phyloP scores from a whole-genome alignment of 2,888 invertebrate genomes.

The Poecilobothrus nobilitatus region DNA sequence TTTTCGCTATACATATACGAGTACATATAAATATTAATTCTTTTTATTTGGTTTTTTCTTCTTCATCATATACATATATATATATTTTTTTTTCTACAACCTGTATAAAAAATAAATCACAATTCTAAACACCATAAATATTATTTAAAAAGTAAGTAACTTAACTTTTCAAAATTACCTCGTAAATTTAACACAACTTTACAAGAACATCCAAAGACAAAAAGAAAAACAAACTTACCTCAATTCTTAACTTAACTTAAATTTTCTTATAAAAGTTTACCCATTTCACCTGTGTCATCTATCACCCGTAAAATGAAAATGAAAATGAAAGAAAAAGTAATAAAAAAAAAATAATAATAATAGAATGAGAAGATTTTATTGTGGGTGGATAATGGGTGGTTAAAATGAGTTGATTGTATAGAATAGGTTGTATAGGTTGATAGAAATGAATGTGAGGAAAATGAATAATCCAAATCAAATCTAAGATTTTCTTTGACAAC shows the following conservation, averaged over 20 bases:
- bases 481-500: too few relatives aligned
- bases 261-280: background rate
- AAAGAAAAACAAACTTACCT: background rate
- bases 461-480: too few relatives aligned
- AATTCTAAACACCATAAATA: background rate
- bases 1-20: too few relatives aligned
- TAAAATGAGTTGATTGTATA: too few relatives aligned
- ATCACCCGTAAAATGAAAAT: background rate
- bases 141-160: background rate
- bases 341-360: background rate
- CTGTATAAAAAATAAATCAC: background rate
- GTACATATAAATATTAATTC: too few relatives aligned
- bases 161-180: background rate
- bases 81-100: too few relatives aligned
- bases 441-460: too few relatives aligned
- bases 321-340: background rate
- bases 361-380: background rate
- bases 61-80: too few relatives aligned
- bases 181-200: background rate
- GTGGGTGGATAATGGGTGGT: background rate
- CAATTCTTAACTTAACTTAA: too few relatives aligned
- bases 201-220: background rate
- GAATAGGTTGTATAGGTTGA: too few relatives aligned
- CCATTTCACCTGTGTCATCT: slow-evolving; percentile 2
- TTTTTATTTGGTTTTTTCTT: too few relatives aligned